These are phyloP conservation scores for Suricata suricatta DNA, from an alignment of 2,113 vertebrate species.

Conservation along the genomic window DNA sequence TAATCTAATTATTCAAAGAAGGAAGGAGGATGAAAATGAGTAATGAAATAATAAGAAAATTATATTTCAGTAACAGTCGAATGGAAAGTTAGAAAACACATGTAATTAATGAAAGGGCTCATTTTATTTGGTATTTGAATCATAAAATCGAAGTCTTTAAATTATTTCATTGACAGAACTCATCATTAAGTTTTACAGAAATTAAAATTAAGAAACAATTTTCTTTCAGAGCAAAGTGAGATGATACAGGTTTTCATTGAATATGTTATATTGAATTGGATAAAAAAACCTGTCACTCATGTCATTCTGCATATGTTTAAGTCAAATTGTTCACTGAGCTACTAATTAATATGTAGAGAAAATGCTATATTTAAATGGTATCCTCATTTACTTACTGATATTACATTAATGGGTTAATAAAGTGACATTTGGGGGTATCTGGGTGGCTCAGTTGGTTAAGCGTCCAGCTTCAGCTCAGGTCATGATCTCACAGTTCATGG, in stretches of 20 bases:
- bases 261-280: not conserved
- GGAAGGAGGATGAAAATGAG: not conserved
- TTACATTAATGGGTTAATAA: not conserved
- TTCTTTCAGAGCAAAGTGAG: not conserved
- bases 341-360: conserved; percentile 68
- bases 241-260: not conserved
- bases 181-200: not conserved
- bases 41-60: not conserved
- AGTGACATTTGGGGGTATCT: too few species aligned
- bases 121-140: not conserved
- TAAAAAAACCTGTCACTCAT: conserved; percentile 62
- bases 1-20: conserved; percentile 10
- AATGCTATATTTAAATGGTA: conserved; percentile 40
- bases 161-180: not conserved
- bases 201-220: not conserved
- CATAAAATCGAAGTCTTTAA: not conserved
- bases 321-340: conserved; percentile 63
- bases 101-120: not conserved
- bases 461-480: too few species aligned
- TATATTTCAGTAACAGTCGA: conserved; percentile 1
- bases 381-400: not conserved
- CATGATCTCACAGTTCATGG: too few species aligned
- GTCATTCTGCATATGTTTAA: conserved; percentile 68
- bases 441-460: too few species aligned
- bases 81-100: not conserved